Evolutionary conservation across 2,888 invertebrate genomes (phyloP).

Genomic region (Camptogramma bilineatum): DNA sequence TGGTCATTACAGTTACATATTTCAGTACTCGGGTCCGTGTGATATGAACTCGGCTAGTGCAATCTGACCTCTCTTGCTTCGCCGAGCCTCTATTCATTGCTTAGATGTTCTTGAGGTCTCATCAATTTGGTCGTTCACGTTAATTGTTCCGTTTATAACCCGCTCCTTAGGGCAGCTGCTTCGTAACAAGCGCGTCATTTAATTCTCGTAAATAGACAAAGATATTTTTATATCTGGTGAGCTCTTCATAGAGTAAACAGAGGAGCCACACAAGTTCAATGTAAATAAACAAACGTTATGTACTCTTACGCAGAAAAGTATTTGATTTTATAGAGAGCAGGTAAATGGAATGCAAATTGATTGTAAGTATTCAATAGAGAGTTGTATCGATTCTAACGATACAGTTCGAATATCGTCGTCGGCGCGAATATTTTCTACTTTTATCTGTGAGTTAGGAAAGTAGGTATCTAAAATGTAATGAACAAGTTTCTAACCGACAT

Average conservation of each 20-base stretch:
- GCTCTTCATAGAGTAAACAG: constrained; percentile 77
- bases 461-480: neutral
- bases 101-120: constrained; percentile 46
- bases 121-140: constrained; percentile 63
- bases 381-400: constrained; percentile 1
- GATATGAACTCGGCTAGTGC: constrained; percentile 62
- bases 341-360: constrained; percentile 39
- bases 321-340: constrained; percentile 30
- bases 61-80: constrained; percentile 54
- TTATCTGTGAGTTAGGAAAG: neutral
- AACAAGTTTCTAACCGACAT: neutral
- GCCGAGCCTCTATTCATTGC: constrained; percentile 43
- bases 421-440: neutral
- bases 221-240: constrained; percentile 83
- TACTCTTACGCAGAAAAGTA: constrained; percentile 30
- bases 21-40: constrained; percentile 69
- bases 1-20: constrained; percentile 80
- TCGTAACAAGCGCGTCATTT: constrained; percentile 79
- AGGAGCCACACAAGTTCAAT: constrained; percentile 70
- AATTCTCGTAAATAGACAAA: constrained; percentile 83
- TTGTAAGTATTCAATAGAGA: constrained; percentile 29
- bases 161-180: constrained; percentile 81
- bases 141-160: constrained; percentile 83
- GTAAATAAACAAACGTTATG: constrained; percentile 74
- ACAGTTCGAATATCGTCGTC: neutral